Evolutionary conservation across 2,888 invertebrate genomes (phyloP).

Genomic region (Thecocarcelia acutangulata): DNA sequence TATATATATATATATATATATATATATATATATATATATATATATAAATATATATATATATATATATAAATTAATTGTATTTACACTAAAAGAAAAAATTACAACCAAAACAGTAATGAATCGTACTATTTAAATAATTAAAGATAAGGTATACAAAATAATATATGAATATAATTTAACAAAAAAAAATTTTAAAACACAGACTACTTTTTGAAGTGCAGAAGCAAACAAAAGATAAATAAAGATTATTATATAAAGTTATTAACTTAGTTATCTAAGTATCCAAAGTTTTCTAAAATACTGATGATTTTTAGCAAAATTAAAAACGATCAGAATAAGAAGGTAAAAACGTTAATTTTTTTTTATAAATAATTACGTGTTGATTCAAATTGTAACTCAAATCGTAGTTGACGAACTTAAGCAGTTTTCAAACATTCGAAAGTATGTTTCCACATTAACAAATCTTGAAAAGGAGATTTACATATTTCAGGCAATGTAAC

Average conservation of each 20-base stretch:
- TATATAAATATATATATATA: constrained; percentile 62
- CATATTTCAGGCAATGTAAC: too few relatives aligned
- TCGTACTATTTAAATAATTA: constrained; percentile 65
- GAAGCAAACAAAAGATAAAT: constrained; percentile 40
- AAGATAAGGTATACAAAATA: constrained; percentile 65
- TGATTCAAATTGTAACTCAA: too few relatives aligned
- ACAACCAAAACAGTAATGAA: constrained; percentile 56
- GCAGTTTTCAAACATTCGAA: too few relatives aligned
- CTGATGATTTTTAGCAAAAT: neutral
- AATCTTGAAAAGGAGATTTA: too few relatives aligned
- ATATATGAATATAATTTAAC: constrained; percentile 53
- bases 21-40: neutral
- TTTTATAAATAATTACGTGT: too few relatives aligned
- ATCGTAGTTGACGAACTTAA: too few relatives aligned
- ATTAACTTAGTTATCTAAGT: constrained; percentile 39
- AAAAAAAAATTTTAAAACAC: constrained; percentile 31
- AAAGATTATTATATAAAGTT: constrained; percentile 42
- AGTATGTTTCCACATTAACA: too few relatives aligned
- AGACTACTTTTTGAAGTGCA: constrained; percentile 54
- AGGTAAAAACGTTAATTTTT: neutral
- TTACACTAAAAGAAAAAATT: constrained; percentile 73
- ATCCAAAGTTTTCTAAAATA: constrained; percentile 42
- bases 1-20: neutral
- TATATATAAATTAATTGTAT: constrained; percentile 75
- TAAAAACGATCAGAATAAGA: neutral